phyloP scores from a whole-genome alignment of 2,113 vertebrate species.

The Sylvietta virens region DNA sequence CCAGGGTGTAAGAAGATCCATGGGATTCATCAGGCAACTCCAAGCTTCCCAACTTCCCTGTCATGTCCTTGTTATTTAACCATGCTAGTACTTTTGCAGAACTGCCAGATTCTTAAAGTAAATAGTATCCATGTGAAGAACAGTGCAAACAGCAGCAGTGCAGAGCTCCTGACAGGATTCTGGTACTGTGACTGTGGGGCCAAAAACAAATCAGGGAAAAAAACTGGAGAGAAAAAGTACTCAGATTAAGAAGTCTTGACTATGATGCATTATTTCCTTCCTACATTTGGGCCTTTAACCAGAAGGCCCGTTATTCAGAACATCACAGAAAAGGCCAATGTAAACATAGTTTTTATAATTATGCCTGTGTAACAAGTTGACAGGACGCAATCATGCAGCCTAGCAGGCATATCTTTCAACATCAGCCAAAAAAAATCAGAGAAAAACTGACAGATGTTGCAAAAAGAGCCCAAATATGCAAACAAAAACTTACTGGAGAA shows the following conservation, averaged over 20 bases:
- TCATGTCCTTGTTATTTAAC: background rate
- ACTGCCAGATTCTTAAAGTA: background rate
- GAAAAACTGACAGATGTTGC: background rate
- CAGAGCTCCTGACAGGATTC: background rate
- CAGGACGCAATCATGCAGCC: background rate
- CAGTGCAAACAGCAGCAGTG: background rate
- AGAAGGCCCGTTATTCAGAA: background rate
- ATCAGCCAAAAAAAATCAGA: background rate
- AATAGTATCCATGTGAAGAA: background rate
- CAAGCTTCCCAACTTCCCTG: background rate
- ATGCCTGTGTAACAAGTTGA: background rate
- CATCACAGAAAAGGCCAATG: background rate
- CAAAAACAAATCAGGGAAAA: background rate
- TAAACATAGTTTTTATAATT: background rate
- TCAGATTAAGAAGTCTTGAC: background rate
- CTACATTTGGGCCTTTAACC: background rate
- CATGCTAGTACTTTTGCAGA: background rate
- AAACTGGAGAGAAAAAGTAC: background rate
- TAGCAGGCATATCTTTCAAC: background rate
- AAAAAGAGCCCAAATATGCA: background rate
- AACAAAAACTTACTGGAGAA: background rate
- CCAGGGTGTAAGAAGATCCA: background rate
- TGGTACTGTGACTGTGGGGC: background rate
- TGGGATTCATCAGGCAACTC: background rate
- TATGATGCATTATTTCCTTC: background rate